Base-by-base conservation (phyloP, 23 tunicate species). In the Clavelina lepadiformis region DNA sequence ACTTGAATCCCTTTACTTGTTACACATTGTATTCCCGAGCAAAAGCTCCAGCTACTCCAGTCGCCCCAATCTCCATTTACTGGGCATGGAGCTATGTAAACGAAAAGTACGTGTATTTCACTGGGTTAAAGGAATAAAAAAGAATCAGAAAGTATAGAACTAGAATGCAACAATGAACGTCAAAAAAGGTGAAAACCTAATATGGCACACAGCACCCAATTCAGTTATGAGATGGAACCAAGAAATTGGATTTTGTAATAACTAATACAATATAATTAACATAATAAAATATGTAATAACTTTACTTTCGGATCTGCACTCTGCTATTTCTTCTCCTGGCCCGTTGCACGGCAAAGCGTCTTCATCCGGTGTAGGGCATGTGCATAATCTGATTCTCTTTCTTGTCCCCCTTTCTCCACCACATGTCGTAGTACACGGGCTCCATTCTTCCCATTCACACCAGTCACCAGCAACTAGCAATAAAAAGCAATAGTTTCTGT, bases 41-140 rank as follows among this genome's bases (percentile, higher is more conserved):
- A 79, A 7, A 22, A 28, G 1, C 59, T 35, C 84, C 84, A 78
- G 2, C 11, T 6, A 8, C 35, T 28, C 80, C 82, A 76, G 7
- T 46, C 61, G 22, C 77, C 37, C 82, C 82, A 74, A 24, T 41
- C 46, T 46, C 82, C 91, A 58, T 83, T 49, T 6, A 60, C 56
- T 13, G 82, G 55, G 62, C 85, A 79, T 13, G 51, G 27, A 23
- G 38, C 74, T 67, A 29, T n/a, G n/a, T n/a, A n/a, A n/a, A n/a
- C n/a, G n/a, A n/a, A n/a, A n/a, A n/a, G n/a, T n/a, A n/a, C n/a
- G n/a, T n/a, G n/a, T n/a, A n/a, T n/a, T n/a, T n/a, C n/a, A n/a
- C n/a, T n/a, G n/a, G n/a, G n/a, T n/a, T n/a, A n/a, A n/a, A n/a
- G n/a, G n/a, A n/a, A n/a, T n/a, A n/a, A n/a, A n/a, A n/a, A n/a